These are phyloP conservation scores for Notechis scutatus DNA, from an alignment of 2,113 vertebrate species.

Conservation along the genomic window DNA sequence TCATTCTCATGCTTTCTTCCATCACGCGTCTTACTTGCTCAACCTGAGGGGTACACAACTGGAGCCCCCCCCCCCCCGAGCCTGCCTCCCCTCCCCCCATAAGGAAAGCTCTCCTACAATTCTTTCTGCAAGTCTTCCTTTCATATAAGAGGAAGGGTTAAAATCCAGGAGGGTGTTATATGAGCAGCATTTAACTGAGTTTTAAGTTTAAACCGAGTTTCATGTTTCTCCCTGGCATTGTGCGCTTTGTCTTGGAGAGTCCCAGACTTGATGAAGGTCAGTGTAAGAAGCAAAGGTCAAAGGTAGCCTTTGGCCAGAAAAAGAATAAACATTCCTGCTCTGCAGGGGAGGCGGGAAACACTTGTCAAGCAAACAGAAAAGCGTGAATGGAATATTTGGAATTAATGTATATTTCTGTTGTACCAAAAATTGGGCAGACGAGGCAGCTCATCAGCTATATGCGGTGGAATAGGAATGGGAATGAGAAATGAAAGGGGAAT, in stretches of 20 bases:
- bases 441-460: neutral
- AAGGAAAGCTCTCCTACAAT: neutral
- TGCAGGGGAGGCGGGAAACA: neutral
- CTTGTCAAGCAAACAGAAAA: neutral
- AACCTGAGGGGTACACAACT: neutral
- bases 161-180: neutral
- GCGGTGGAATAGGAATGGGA: too few species aligned
- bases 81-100: neutral
- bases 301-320: neutral
- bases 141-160: neutral
- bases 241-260: neutral
- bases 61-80: fast-evolving
- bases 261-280: neutral
- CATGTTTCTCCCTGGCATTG: neutral
- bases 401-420: neutral
- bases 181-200: neutral
- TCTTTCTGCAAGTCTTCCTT: neutral
- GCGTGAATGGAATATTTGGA: neutral
- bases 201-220: neutral
- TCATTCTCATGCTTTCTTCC: neutral
- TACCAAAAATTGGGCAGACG: too few species aligned
- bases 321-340: neutral
- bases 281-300: neutral
- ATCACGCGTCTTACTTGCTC: neutral
- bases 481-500: too few species aligned